Evolutionary conservation across 2,797 vertebrate species (phyloP).

Genomic region (Sebastes nivosus): DNA sequence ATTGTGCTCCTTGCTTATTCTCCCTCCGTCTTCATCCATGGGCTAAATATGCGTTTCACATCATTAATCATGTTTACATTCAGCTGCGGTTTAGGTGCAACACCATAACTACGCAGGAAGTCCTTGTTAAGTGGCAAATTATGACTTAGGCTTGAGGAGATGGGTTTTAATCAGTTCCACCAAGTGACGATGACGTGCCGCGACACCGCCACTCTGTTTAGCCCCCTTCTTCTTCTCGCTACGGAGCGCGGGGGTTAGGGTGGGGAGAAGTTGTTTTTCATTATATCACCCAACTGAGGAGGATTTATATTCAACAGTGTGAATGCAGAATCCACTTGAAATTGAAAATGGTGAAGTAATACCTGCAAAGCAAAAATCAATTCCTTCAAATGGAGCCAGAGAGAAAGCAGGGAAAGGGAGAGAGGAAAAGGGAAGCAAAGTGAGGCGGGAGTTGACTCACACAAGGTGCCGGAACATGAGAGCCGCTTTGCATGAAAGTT

Average conservation of each 20-base stretch:
- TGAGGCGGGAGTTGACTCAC: conserved; percentile 71
- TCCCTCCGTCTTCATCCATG: neutral
- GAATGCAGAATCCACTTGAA: conserved; percentile 77
- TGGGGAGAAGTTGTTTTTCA: conserved; percentile 60
- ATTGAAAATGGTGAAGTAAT: conserved; percentile 85
- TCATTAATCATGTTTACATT: conserved; percentile 38
- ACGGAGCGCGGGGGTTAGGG: neutral
- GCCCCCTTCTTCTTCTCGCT: conserved; percentile 64
- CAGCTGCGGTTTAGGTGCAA: conserved; percentile 19
- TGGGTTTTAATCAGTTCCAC: conserved; percentile 48
- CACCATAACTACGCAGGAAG: conserved; percentile 29
- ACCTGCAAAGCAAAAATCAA: conserved; percentile 83
- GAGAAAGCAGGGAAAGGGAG: conserved; percentile 59
- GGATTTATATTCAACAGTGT: conserved; percentile 59
- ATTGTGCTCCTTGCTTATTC: neutral
- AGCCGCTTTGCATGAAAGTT: conserved; percentile 82
- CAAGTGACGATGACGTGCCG: conserved; percentile 23
- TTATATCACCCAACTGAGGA: conserved; percentile 38
- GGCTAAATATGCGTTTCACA: conserved; percentile 33
- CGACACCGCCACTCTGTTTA: conserved; percentile 65
- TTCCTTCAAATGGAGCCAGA: conserved; percentile 71
- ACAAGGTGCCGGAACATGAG: conserved; percentile 81
- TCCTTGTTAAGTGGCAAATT: conserved; percentile 39
- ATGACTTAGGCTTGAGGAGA: conserved; percentile 20
- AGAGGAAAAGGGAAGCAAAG: neutral